Evolutionary conservation across 2,888 invertebrate genomes (phyloP).

Genomic region (Invenusta paracnida): DNA sequence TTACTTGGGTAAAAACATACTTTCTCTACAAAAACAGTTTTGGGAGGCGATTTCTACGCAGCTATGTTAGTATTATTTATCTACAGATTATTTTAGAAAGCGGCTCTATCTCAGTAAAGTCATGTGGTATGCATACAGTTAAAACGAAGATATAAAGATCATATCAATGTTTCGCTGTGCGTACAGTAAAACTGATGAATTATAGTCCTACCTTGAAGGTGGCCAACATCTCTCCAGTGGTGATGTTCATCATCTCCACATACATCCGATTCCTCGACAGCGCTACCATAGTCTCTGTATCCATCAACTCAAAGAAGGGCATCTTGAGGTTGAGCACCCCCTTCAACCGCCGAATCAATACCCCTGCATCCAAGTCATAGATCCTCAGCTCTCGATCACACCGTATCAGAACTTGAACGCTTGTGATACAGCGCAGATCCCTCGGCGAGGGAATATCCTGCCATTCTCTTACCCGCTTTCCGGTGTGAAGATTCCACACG

Average conservation of each 20-base stretch:
- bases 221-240: constrained; percentile 74
- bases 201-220: constrained; percentile 71
- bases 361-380: constrained; percentile 73
- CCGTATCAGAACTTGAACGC: not conserved
- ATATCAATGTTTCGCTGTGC: too few relatives aligned
- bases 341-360: constrained; percentile 70
- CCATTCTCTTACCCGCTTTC: not conserved
- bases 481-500: not conserved
- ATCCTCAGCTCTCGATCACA: constrained; percentile 76
- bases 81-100: too few relatives aligned
- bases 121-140: too few relatives aligned
- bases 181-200: too few relatives aligned
- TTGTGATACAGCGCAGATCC: not conserved
- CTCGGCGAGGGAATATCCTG: not conserved
- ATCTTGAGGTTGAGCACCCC: constrained; percentile 83
- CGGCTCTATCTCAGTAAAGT: too few relatives aligned
- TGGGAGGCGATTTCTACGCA: too few relatives aligned
- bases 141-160: too few relatives aligned
- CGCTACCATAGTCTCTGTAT: constrained; percentile 73
- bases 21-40: too few relatives aligned
- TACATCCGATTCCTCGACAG: constrained; percentile 81
- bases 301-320: constrained; percentile 81
- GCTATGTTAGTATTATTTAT: too few relatives aligned
- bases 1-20: too few relatives aligned
- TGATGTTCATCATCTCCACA: constrained; percentile 78